These are phyloP conservation scores for Datnioides undecimradiatus DNA, from an alignment of 2,113 vertebrate genomes.

Conservation along the genomic window DNA sequence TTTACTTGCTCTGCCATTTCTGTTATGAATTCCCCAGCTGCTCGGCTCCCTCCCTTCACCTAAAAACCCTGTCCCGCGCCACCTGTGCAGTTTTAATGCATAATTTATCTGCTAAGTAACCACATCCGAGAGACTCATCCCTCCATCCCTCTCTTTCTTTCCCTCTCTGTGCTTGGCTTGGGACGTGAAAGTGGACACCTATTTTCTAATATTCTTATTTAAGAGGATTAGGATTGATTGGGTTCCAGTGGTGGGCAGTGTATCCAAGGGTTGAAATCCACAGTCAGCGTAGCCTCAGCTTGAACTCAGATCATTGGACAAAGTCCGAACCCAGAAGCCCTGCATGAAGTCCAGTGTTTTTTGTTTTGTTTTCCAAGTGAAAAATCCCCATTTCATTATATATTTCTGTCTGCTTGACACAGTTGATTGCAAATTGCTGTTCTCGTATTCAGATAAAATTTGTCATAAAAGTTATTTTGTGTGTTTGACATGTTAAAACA, in stretches of 20 bases:
- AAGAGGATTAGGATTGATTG: conserved; percentile 52
- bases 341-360: not conserved
- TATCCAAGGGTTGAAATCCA: conserved; percentile 16
- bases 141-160: conserved; percentile 18
- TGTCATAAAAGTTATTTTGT: not conserved
- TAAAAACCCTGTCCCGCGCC: conserved; percentile 72
- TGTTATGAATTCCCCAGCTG: conserved; percentile 77
- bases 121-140: conserved; percentile 69
- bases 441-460: not conserved
- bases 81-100: conserved; percentile 84
- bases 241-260: not conserved
- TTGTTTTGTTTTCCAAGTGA: not conserved
- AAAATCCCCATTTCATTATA: not conserved
- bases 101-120: conserved; percentile 83
- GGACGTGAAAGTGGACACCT: conserved; percentile 24
- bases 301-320: not conserved
- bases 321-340: not conserved
- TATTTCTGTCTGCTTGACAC: not conserved
- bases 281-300: not conserved
- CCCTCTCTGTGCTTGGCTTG: conserved; percentile 21
- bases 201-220: conserved; percentile 49
- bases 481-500: not conserved
- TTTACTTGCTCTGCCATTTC: conserved; percentile 46
- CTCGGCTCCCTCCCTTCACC: conserved; percentile 58
- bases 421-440: not conserved